Percentiles rank a stretch among this genome's conserved stretches.
Conservation (phyloP, 1,140 invertebrate species). For the Pseudomyrmex dendroicus region DNA sequence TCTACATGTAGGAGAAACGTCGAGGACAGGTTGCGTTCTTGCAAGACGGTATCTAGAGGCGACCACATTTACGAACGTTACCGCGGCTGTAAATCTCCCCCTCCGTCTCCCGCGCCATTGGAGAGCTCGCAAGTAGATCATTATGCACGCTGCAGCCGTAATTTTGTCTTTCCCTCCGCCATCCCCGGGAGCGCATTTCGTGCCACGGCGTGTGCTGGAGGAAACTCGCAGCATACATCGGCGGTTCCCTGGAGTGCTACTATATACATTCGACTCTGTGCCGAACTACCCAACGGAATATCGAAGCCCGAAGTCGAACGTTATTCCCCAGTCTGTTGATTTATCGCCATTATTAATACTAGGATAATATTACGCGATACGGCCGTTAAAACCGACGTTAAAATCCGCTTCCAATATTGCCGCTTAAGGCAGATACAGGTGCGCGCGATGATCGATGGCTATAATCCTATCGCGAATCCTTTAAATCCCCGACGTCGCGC, state of each 20-base stretch:
- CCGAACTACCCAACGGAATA: constrained; percentile 72
- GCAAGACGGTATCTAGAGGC: constrained; percentile 61
- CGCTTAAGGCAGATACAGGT: constrained; percentile 74
- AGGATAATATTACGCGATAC: constrained; percentile 73
- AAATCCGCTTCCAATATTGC: constrained; percentile 73
- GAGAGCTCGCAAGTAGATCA: constrained; percentile 74
- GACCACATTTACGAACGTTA: constrained; percentile 67
- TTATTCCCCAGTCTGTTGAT: constrained; percentile 71
- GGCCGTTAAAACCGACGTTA: constrained; percentile 73
- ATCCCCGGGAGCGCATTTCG: constrained; percentile 55
- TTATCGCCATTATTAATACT: constrained; percentile 73
- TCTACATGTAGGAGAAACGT: constrained; percentile 47
- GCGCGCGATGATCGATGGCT: constrained; percentile 71
- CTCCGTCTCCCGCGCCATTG: constrained; percentile 58
- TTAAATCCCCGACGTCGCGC: constrained; percentile 64
- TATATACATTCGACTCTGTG: constrained; percentile 64
- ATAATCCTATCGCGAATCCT: constrained; percentile 72
- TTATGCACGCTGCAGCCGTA: constrained; percentile 75
- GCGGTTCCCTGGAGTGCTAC: constrained; percentile 66
- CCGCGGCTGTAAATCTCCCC: constrained; percentile 73
- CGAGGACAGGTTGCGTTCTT: constrained; percentile 69
- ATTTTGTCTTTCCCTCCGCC: constrained; percentile 70
- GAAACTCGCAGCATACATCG: constrained; percentile 43
- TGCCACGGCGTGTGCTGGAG: constrained; percentile 25
- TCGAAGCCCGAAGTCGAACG: constrained; percentile 68